Base-by-base conservation (phyloP, 2,888 invertebrate species). In the Melangyna quadrimaculata region DNA sequence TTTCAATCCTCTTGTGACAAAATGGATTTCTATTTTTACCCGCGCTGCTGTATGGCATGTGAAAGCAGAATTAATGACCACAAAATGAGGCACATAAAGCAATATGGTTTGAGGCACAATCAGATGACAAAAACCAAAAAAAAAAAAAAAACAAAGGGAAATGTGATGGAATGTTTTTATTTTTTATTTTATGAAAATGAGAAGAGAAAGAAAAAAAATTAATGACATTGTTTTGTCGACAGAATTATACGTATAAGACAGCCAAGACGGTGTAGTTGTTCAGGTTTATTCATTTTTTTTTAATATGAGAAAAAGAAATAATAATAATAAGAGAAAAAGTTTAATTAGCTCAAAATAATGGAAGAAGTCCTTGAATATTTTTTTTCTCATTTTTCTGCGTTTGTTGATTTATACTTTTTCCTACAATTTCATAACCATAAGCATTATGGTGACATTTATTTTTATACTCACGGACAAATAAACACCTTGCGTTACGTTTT, bases 301-400 rank as follows among this genome's bases (percentile, higher is more conserved):
- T 29, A n/a, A n/a, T 27, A 3, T 63, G 22, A n/a, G 12, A 14
- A 70, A 53, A 32, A 48, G 32, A 10, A 32, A 48, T 32, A 10
- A 40, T 32, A 59, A 19, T 7, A 40, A 35, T 19, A 22, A 67
- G 48, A 24, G 29, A 61, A 63, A 32, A 37, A 35, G 43, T 71
- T 61, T 78, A 78, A 78, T 78, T 78, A 77, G 55, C 32, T 77
- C 29, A 59, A 53, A 40, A 70, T 69, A 22, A 61, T 53, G 37
- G 29, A 70, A 70, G 35, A 53, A 43, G 61, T 53, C 53, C 51
- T 70, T 74, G 74, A 35, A n/a, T 10, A 19, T 29, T 59, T 27
- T 75, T 35, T 27, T 35, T 5, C 19, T 57, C 29, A 19, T n/a
- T 65, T 29, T 45, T 65, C 14, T 45, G n/a, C 63, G 8, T 61